Evolutionary conservation across 2,888 invertebrate genomes (phyloP).

Genomic region (Diploptera punctata): DNA sequence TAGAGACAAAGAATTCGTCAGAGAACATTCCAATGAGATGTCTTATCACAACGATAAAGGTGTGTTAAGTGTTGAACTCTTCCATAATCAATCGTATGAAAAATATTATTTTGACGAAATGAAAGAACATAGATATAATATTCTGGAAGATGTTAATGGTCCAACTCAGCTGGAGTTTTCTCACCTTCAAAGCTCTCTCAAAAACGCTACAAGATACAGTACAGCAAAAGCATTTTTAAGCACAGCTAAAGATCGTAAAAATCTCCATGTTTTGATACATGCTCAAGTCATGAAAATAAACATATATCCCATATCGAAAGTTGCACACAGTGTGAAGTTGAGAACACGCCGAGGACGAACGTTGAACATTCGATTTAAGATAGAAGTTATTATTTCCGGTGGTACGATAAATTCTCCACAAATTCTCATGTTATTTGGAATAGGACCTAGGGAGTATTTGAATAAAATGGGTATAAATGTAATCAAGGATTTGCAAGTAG

Average conservation of each 20-base stretch:
- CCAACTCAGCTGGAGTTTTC: slow-evolving; percentile 33
- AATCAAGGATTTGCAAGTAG: slow-evolving; percentile 57
- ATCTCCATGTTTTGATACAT: slow-evolving; percentile 67
- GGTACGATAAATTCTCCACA: slow-evolving; percentile 39
- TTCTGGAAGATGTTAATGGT: slow-evolving; percentile 69
- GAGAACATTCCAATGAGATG: neutral
- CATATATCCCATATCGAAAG: slow-evolving; percentile 62
- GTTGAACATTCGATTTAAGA: slow-evolving; percentile 14
- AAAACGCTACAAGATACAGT: slow-evolving; percentile 70
- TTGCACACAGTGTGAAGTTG: slow-evolving; percentile 66
- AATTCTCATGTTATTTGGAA: slow-evolving; percentile 39
- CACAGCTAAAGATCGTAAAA: slow-evolving; percentile 63
- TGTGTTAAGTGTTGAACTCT: slow-evolving; percentile 70
- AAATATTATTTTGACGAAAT: slow-evolving; percentile 39
- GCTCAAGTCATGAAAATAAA: slow-evolving; percentile 66
- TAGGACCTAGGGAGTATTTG: slow-evolving; percentile 38
- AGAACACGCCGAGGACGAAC: slow-evolving; percentile 57
- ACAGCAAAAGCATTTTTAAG: slow-evolving; percentile 70
- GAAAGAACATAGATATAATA: slow-evolving; percentile 52
- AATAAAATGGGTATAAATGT: slow-evolving; percentile 56
- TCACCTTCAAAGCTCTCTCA: slow-evolving; percentile 58
- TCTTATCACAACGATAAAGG: slow-evolving; percentile 77
- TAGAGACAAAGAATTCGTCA: slow-evolving; percentile 49
- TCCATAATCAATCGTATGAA: slow-evolving; percentile 26
- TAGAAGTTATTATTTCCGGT: slow-evolving; percentile 38